Evolutionary conservation across 2,888 invertebrate species (phyloP), one percentile per base, ranked within the genome.

Genomic region (Aporophyla lueneburgensis): DNA sequence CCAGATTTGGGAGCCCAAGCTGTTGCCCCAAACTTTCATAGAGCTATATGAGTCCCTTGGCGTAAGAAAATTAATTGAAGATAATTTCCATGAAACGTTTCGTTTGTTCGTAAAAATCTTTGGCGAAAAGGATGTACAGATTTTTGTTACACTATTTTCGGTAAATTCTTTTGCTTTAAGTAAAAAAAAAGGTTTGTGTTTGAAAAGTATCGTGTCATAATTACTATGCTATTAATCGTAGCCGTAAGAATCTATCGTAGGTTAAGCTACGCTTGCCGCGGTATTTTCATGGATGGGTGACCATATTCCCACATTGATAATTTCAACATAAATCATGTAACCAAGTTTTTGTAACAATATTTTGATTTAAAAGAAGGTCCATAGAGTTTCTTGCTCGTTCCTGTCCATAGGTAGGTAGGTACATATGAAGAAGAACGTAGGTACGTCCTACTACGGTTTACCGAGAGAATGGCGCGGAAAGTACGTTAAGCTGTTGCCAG

Each of bases 11-110:
- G 14, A 63, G 19, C 6, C n/a, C 84, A 69, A 83, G 79, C 79
- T 84, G 84, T 53, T 78, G 16, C 79, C 63, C 2, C 33, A 73
- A 83, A 69, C 59, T 78, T 81, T 61, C 16, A 19, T 21, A 33
- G 12, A 56, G n/a, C 49, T 53, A 66, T 78, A 71, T 40, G 54
- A 71, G 66, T 27, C 16, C 69, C 51, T 53, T 58, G 68, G 16
- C 1, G 19, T 10, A 40, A 59, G 51, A 24, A 69, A 49, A 72
- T 69, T 81, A 80, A 65, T 65, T 65, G 10, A 51, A 72, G 54
- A 83, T 51, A 67, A 49, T 71, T 63, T 21, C 27, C 4, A 27
- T 53, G 14, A n/a, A 51, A 56, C 10, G 21, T 62, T 67, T 16
- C 12, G 27, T 81, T 53, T 46, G 33, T 19, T 2, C 33, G 40